These are phyloP conservation scores for Leucopsar rothschildi DNA, from an alignment of 2,113 vertebrate genomes.

Conservation along the genomic window DNA sequence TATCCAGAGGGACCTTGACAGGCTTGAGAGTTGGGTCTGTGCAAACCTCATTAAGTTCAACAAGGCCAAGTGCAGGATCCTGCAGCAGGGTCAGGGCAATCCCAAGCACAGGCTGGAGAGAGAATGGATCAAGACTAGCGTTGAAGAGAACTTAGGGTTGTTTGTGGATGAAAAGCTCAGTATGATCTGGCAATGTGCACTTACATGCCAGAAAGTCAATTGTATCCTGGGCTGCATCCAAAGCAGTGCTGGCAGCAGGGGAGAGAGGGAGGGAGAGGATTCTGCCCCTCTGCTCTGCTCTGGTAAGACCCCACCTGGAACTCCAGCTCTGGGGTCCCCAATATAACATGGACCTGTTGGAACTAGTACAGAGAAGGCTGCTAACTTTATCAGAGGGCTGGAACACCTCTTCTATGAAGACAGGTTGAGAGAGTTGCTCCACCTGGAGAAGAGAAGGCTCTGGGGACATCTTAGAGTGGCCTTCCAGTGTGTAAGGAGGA, in stretches of 20 bases:
- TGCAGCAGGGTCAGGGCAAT: not conserved
- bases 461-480: not conserved
- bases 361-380: not conserved
- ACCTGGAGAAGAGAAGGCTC: not conserved
- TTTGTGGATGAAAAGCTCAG: not conserved
- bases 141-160: not conserved
- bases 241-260: accelerated
- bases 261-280: accelerated
- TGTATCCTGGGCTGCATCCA: not conserved
- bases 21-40: not conserved
- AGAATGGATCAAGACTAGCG: not conserved
- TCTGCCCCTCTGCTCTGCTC: not conserved
- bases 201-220: accelerated
- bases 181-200: accelerated
- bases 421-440: not conserved
- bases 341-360: not conserved
- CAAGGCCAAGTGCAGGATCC: not conserved
- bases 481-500: not conserved
- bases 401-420: not conserved
- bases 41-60: not conserved
- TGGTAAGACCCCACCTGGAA: not conserved
- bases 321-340: no score
- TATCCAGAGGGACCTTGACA: no score
- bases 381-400: not conserved
- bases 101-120: not conserved